These are phyloP conservation scores for Falco cherrug DNA, from an alignment of 2,797 vertebrate genomes.

Conservation along the genomic window DNA sequence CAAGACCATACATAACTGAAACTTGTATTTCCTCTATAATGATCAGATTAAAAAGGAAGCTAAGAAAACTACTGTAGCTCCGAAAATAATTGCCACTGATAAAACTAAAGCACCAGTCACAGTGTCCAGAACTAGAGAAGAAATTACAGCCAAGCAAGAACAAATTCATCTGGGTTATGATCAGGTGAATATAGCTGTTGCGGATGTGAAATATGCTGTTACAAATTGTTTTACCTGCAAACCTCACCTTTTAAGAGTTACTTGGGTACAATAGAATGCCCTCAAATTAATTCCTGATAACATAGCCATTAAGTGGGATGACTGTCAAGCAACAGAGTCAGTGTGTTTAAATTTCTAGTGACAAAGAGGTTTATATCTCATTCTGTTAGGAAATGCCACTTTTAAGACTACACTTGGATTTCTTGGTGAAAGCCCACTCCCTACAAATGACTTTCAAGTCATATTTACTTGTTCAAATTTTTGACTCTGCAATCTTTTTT, in stretches of 20 bases:
- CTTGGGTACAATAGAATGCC: neutral
- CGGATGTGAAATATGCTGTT: constrained; percentile 10
- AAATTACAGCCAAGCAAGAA: constrained; percentile 57
- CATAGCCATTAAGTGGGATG: neutral
- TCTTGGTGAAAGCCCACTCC: neutral
- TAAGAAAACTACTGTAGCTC: constrained; percentile 58
- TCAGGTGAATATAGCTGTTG: constrained; percentile 46
- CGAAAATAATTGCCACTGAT: constrained; percentile 47
- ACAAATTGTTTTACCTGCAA: neutral
- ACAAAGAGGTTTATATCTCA: neutral
- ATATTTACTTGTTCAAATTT: neutral
- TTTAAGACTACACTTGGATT: neutral
- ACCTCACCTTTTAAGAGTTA: neutral
- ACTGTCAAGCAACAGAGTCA: neutral
- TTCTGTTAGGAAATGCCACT: neutral
- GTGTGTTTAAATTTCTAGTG: neutral
- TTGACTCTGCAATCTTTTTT: neutral
- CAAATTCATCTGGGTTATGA: constrained; percentile 57
- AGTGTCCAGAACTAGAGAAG: constrained; percentile 66
- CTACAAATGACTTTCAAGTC: neutral
- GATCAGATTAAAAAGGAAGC: constrained; percentile 72
- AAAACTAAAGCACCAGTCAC: constrained; percentile 45
- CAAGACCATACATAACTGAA: constrained; percentile 15
- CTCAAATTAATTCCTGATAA: neutral
- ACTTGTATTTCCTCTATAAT: constrained; percentile 62